These are phyloP conservation scores for Myrmophylax atrothorax DNA, from an alignment of 2,113 vertebrate species.

Conservation along the genomic window DNA sequence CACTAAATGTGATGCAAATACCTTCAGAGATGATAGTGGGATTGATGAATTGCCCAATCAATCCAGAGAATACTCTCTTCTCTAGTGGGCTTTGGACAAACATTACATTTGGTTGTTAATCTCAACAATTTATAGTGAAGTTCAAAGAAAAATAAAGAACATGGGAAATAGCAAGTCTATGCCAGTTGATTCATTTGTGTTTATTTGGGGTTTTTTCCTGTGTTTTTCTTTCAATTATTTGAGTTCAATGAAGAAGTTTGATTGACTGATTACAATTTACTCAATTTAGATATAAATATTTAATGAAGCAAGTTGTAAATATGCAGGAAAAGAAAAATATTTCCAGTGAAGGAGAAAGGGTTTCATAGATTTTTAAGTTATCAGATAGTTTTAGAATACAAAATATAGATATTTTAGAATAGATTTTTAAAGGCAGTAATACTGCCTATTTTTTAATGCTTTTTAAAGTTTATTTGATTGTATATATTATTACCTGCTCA, in stretches of 20 bases:
- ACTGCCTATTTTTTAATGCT: neutral
- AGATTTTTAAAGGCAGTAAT: neutral
- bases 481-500: neutral
- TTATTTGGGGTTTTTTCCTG: neutral
- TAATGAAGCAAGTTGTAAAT: neutral
- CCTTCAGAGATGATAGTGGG: neutral
- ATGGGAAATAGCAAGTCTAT: neutral
- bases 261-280: neutral
- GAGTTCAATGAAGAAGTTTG: neutral
- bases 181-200: neutral
- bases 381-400: neutral
- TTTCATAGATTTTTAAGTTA: neutral
- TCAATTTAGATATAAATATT: neutral
- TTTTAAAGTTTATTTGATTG: neutral
- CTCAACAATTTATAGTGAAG: neutral
- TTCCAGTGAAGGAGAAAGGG: neutral
- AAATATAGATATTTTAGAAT: neutral
- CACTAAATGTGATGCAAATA: neutral
- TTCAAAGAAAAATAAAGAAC: neutral
- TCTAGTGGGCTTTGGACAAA: neutral
- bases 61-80: neutral
- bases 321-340: neutral
- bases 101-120: neutral
- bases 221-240: neutral
- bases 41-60: neutral